Base-by-base conservation (phyloP, 2,888 invertebrate genomes). In the Watsonalla binaria region DNA sequence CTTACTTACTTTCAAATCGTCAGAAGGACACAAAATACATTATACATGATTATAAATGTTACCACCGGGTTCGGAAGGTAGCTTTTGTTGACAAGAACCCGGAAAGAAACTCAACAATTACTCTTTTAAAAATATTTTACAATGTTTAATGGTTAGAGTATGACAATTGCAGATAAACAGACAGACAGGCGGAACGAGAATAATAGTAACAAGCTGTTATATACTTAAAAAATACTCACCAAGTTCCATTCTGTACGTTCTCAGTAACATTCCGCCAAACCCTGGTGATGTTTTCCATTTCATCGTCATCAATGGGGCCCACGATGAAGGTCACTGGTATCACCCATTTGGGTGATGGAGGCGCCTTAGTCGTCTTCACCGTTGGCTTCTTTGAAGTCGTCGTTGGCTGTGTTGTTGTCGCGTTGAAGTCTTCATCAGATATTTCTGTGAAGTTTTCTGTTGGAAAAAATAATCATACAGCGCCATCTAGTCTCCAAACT, bases 261-360 rank as follows among this genome's bases (percentile, higher is more conserved):
- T 86, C 84, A 0, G 80, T 82, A 0, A 70, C 64, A 49, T 88
- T 86, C 56, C 66, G 80, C 78, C 77, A 80, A 0, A 76, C 53
- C 7, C 65, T 77, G 0, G 84, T 82, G 0, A 79, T 59, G 45
- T 89, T 88, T 1, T 83, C 82, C n/a, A 71, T 80, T 0, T 79
- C 90, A 45, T 92, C 83, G 0, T 84, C 80, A 6, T 92, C 92
- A 0, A 84, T 52, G 0, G 93, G 93, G 52, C 94, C 94, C 5
- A 95, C 94, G 56, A 93, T 93, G 79, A 94, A 96, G 5, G 94
- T 95, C 51, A 96, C 90, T 0, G 96, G 96, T 59, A 96, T 93
- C 62, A 94, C 94, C 96, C 96, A 96, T 66, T 93, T 94, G 24
- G 84, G 82, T 0, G 73, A 61, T 0, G 82, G 81, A 0, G 86